A percentile compares a stretch with the other conserved stretches of the same genome.
phyloP scores from a whole-genome alignment of 2,888 invertebrate genomes.

The Hirtodrosophila alboralis region DNA sequence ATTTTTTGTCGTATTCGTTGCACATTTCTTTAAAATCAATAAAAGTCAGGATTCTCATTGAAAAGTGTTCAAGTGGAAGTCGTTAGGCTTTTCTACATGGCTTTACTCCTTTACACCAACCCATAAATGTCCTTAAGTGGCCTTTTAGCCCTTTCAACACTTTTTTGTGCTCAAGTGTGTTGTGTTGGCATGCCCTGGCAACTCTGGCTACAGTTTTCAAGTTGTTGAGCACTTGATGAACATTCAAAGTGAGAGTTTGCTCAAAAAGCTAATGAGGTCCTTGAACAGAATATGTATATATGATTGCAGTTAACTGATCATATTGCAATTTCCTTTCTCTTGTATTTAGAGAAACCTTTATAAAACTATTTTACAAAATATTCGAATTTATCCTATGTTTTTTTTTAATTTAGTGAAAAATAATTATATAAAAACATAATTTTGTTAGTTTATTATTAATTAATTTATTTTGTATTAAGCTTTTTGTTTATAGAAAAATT shows the following conservation, averaged over 20 bases:
- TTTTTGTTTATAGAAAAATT: too few relatives aligned
- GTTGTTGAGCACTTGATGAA: constrained; percentile 24
- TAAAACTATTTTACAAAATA: too few relatives aligned
- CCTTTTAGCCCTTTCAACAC: constrained; percentile 61
- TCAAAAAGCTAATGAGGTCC: background rate
- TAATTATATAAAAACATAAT: too few relatives aligned
- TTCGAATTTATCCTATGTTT: too few relatives aligned
- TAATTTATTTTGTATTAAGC: too few relatives aligned
- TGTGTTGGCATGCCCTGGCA: constrained; percentile 28
- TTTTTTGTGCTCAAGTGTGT: constrained; percentile 55
- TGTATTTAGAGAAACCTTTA: too few relatives aligned
- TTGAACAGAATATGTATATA: background rate
- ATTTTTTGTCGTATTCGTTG: constrained; percentile 56
- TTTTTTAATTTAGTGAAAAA: too few relatives aligned
- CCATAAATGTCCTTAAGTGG: constrained; percentile 53
- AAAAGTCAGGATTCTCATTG: constrained; percentile 60
- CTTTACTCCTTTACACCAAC: constrained; percentile 39
- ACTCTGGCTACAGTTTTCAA: constrained; percentile 23
- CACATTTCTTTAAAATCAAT: constrained; percentile 59
- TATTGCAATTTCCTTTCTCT: background rate
- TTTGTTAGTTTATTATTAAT: too few relatives aligned
- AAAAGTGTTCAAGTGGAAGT: constrained; percentile 80
- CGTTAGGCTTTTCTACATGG: constrained; percentile 71
- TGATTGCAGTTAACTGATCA: background rate
- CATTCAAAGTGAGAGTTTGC: background rate